Percentiles rank a stretch among this genome's conserved stretches.
Conservation (phyloP, 30 jellyfish, hydroid and myxozoan genomes). For the Chironex yamaguchii region DNA sequence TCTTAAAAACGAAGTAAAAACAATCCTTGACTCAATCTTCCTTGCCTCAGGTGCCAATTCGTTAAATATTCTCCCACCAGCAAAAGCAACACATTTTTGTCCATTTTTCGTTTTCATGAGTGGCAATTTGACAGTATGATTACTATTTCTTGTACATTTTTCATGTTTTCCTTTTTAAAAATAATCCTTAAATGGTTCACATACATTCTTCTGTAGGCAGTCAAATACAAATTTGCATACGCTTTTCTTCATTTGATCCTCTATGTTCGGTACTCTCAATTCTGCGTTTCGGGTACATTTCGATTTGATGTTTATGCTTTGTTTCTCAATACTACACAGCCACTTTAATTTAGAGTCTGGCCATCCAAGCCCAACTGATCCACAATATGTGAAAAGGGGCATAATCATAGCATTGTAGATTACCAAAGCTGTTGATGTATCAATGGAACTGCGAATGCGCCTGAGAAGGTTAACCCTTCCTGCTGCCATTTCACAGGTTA, state of each 20-base stretch:
- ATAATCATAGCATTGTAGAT: constrained; percentile 46
- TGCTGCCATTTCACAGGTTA: constrained; percentile 45
- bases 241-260: constrained; percentile 18
- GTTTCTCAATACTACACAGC: constrained; percentile 48
- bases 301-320: constrained; percentile 57
- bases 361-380: constrained; percentile 59
- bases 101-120: neutral
- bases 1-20: no score
- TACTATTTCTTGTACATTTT: constrained; percentile 2
- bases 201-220: constrained; percentile 53
- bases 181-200: constrained; percentile 2
- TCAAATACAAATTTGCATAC: constrained; percentile 33
- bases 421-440: constrained; percentile 28
- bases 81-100: no score
- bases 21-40: no score
- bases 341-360: constrained; percentile 39
- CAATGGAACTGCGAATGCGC: constrained; percentile 13
- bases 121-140: neutral
- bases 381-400: constrained; percentile 53
- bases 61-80: no score
- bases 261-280: constrained; percentile 14
- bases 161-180: constrained; percentile 20
- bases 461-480: constrained; percentile 42
- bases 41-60: no score
- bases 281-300: constrained; percentile 29